Base-by-base conservation (phyloP, 2,113 vertebrate species). In the Microcebus tavaratra region DNA sequence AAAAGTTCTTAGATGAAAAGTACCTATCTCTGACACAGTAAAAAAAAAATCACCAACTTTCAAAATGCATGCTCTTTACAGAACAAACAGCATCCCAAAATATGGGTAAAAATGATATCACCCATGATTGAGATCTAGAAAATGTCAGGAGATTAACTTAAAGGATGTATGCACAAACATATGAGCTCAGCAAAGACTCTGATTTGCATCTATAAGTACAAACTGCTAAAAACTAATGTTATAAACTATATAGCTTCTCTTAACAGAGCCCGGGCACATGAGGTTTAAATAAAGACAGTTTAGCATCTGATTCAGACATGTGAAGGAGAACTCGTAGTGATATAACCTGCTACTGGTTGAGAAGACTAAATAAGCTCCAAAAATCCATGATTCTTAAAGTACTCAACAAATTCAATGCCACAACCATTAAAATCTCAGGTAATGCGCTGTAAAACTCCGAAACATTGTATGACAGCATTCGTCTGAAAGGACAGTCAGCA, bases 261-360 rank as follows among this genome's bases (percentile, higher is more conserved):
- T 63, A 34, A 5, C 9, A 68, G 63, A 57, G 14, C 45, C 36
- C 50, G 70, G 39, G 45, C 5, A 50, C 55, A 14, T 31, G 36
- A 89, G 21, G 48, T 72, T 88, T 76, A 88, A 96, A 78, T 50
- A 86, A 83, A 70, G 61, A 70, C 34, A 92, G n/a, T 61, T 53
- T 70, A 88, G 79, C 42, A 88, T 88, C 34, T 65, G 61, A 72
- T 84, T 84, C 25, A 88, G 42, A 27, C 36, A 83, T 17, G 21
- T 0, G 67, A 63, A 72, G 50, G 39, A 55, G 87, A 91, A 53
- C 11, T 4, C 20, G 57, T 59, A n/a, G 39, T 27, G 17, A 96
- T 59, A 29, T 3, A 67, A n/a, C 23, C 34, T 2, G 2, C n/a
- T 78, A 55, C 36, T 82, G 21, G n/a, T 6, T 39, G 21, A 84